These are phyloP conservation scores for Malurus leucopterus DNA, from an alignment of 2,797 vertebrate species.

Conservation along the genomic window DNA sequence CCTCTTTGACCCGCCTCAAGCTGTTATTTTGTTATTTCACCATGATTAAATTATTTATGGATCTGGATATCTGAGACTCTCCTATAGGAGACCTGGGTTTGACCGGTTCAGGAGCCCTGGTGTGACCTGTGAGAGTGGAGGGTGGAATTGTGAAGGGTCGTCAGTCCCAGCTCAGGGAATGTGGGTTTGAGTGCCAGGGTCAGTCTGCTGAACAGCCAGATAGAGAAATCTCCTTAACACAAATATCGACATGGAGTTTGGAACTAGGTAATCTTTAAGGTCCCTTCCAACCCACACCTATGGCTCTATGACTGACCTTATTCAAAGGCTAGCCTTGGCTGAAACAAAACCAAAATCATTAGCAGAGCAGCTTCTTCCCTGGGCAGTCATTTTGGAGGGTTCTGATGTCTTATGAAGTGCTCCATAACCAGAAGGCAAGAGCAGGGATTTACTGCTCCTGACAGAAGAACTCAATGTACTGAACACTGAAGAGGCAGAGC, in stretches of 20 bases:
- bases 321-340: not conserved
- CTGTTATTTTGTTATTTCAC: not conserved
- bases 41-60: not conserved
- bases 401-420: not conserved
- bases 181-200: accelerated
- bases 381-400: not conserved
- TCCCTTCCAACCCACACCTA: not conserved
- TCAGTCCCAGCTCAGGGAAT: not conserved
- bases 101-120: accelerated
- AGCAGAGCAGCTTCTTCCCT: not conserved
- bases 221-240: accelerated
- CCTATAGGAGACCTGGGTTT: accelerated
- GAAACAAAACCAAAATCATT: not conserved
- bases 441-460: not conserved
- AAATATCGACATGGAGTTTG: not conserved
- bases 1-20: not conserved
- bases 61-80: not conserved
- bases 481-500: not conserved
- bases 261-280: not conserved
- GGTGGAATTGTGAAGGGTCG: not conserved
- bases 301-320: not conserved
- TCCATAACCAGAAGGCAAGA: not conserved
- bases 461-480: not conserved
- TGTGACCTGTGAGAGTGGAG: accelerated
- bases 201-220: not conserved